phyloP scores from a whole-genome alignment of 2,888 invertebrate species.

The Pseudoips prasinana region DNA sequence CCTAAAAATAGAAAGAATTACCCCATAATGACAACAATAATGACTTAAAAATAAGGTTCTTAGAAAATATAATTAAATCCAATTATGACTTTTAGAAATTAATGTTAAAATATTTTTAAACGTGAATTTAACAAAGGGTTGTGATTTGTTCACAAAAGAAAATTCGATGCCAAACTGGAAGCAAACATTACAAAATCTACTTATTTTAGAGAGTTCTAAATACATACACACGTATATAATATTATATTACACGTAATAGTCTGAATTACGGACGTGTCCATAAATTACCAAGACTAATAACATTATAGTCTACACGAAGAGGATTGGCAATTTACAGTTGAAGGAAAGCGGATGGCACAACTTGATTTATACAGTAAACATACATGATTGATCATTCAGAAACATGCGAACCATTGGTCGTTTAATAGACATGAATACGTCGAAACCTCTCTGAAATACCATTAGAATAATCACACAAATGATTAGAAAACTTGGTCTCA shows the following conservation, averaged over 20 bases:
- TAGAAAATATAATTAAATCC: slow-evolving; percentile 19
- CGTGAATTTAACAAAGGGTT: no score
- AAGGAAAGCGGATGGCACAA: slow-evolving; percentile 76
- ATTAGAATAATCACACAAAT: slow-evolving; percentile 35
- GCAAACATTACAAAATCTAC: slow-evolving; percentile 28
- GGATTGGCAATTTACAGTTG: slow-evolving; percentile 64
- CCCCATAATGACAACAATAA: slow-evolving; percentile 32
- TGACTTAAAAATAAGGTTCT: no score
- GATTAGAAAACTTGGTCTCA: slow-evolving; percentile 66
- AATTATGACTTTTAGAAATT: slow-evolving; percentile 8
- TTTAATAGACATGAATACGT: slow-evolving; percentile 32
- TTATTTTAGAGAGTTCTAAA: slow-evolving; percentile 41
- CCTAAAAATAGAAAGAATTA: slow-evolving; percentile 26
- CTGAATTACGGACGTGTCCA: slow-evolving; percentile 63
- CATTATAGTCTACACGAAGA: slow-evolving; percentile 43
- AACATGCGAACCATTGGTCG: slow-evolving; percentile 47
- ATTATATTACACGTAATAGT: slow-evolving; percentile 50
- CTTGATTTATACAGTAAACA: slow-evolving; percentile 49
- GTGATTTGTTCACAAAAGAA: slow-evolving; percentile 21
- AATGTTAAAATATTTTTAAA: slow-evolving; percentile 4
- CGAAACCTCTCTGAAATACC: slow-evolving; percentile 23
- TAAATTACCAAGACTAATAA: slow-evolving; percentile 36
- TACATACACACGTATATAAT: slow-evolving; percentile 45
- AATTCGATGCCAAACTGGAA: slow-evolving; percentile 24
- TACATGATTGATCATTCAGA: slow-evolving; percentile 52